Conservation (phyloP, 2,888 invertebrate genomes). For the Eilema caniola region DNA sequence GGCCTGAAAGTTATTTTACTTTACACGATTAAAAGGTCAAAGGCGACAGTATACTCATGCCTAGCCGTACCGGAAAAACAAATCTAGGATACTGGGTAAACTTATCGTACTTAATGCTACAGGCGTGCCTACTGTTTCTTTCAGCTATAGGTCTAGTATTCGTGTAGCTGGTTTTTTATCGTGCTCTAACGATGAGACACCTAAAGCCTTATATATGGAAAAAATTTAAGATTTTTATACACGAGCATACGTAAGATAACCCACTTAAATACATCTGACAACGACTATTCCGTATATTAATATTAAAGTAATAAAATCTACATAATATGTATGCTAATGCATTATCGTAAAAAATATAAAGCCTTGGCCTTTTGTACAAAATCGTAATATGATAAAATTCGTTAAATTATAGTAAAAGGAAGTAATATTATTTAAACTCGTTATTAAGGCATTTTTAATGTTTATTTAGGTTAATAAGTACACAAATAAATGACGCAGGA, state of each 20-base stretch:
- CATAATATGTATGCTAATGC: constrained; percentile 10
- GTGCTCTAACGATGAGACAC: neutral
- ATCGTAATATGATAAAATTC: neutral
- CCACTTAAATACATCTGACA: neutral
- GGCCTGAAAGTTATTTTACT: no score
- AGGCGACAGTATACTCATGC: no score
- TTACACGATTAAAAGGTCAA: no score
- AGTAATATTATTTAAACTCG: neutral
- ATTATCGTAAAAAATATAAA: constrained; percentile 16
- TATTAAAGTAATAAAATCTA: constrained; percentile 3
- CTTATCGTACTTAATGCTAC: no score
- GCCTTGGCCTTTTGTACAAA: constrained; percentile 23
- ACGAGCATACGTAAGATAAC: neutral
- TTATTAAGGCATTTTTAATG: neutral
- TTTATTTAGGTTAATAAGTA: neutral
- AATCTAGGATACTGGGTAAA: no score
- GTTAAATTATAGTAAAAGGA: neutral
- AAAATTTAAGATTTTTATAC: neutral
- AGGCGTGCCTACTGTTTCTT: neutral
- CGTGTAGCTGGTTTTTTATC: neutral
- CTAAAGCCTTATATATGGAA: neutral
- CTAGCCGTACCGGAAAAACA: no score
- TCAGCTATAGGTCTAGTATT: neutral
- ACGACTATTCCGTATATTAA: constrained; percentile 2
- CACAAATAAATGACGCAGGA: no score